Evolutionary conservation across 2,113 vertebrate species (phyloP), one percentile per base, ranked within the genome.

Genomic region (Sturnus vulgaris): DNA sequence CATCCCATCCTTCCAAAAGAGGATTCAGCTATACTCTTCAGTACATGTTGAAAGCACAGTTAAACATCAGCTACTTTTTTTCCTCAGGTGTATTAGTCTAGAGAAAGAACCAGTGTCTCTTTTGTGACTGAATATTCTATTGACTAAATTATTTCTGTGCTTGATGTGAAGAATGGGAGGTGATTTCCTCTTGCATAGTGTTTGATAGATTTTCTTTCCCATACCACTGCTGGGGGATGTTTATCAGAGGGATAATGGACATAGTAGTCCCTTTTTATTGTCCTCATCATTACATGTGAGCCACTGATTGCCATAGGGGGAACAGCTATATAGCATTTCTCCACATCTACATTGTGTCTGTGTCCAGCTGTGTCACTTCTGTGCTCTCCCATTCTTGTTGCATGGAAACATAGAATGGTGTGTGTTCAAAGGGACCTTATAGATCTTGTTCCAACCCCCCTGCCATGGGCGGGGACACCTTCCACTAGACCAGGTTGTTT

Each of bases 1-100:
- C 50, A 70, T 80, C 53, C 42, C 42, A 83, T 91, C 39, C 27
- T 85, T 95, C 53, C 75, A 63, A 63, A 88, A 82, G 66, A 90
- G 33, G 25, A 90, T 92, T 72, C n/a, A 86, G 47, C 76, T 92
- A 46, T 65, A 85, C 5, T 72, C 9, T 44, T 91, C 49, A 40
- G 31, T 42, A 21, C 15, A 13, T 37, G 57, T 53, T 81, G 76
- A 84, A 93, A 88, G 86, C 86, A 47, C 10, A 28, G 39, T 59
- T 80, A 70, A 86, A 60, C 35, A 63, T 65, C 15, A 80, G 9
- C 66, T 60, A 39, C 4, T 16, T 88, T 76, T 85, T 88, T 79
- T 77, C 11, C 24, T 68, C 39, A 9, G n/a, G 24, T n/a, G 2
- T 61, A 28, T 88, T 86, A 65, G 23, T 23, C 27, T 42, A 49